Conservation (phyloP, 2,113 vertebrate species). For the Campylomormyrus numenius region DNA sequence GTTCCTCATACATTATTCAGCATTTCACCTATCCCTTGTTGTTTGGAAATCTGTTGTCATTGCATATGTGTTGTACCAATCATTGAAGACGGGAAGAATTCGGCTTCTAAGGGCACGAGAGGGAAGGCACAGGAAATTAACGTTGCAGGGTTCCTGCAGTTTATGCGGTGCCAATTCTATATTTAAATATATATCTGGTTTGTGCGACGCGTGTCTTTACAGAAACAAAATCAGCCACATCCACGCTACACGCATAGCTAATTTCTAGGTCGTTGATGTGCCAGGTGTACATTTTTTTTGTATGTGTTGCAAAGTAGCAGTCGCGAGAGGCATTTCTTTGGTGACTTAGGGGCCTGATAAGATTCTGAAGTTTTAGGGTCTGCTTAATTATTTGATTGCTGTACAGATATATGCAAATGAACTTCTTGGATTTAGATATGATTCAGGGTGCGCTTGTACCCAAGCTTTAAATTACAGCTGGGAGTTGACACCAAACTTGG, state of each 20-base stretch:
- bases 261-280: neutral
- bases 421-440: neutral
- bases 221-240: neutral
- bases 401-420: neutral
- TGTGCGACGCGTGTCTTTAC: neutral
- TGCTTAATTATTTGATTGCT: neutral
- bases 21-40: slow-evolving; percentile 37
- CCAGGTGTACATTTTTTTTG: neutral
- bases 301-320: neutral
- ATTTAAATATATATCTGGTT: neutral
- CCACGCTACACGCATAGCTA: neutral
- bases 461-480: slow-evolving; percentile 34
- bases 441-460: neutral
- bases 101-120: neutral
- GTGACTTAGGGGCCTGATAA: neutral
- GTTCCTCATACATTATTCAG: slow-evolving; percentile 45
- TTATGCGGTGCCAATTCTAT: neutral
- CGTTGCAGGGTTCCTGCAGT: neutral
- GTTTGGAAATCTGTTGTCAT: slow-evolving; percentile 28
- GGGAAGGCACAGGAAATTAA: slow-evolving; percentile 2
- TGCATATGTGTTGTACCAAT: slow-evolving; percentile 19
- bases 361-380: neutral
- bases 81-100: slow-evolving; percentile 8
- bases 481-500: slow-evolving; percentile 26
- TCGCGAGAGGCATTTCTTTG: neutral